Conservation (phyloP, 2,888 invertebrate genomes). For the Dyspetes luteomarginatus region DNA sequence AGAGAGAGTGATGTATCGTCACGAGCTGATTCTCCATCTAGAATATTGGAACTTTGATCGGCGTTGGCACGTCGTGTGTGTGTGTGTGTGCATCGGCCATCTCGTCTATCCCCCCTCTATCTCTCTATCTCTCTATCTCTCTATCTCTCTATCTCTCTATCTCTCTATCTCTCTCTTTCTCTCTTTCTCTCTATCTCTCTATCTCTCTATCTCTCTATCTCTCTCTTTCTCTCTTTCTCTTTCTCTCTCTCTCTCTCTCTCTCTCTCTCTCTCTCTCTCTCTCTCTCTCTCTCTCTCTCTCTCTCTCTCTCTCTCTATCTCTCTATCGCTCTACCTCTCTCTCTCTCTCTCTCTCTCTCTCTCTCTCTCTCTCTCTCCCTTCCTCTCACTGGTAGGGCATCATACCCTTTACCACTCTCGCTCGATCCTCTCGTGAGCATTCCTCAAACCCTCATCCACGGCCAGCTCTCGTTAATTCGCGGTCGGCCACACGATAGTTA, state of each 20-base stretch:
- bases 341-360: too few species aligned
- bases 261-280: conserved; percentile 7
- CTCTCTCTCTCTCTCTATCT: conserved; percentile 7
- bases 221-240: too few species aligned
- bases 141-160: conserved; percentile 20
- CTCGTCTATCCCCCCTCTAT: conserved; percentile 19
- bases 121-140: conserved; percentile 1
- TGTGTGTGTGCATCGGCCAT: too few species aligned
- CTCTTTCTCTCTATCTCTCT: conserved; percentile 13
- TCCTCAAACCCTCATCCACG: neutral
- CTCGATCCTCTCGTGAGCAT: conserved; percentile 9
- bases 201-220: conserved; percentile 3
- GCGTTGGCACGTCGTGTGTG: conserved; percentile 37
- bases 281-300: too few species aligned
- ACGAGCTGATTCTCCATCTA: conserved; percentile 52
- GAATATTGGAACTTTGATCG: conserved; percentile 56
- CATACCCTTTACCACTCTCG: neutral
- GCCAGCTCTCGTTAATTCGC: conserved; percentile 36
- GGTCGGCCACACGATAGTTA: conserved; percentile 47
- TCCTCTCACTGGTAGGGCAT: neutral
- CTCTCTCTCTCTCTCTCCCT: neutral
- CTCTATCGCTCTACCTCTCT: too few species aligned
- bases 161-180: conserved; percentile 4
- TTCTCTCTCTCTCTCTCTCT: conserved; percentile 9
- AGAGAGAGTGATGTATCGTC: conserved; percentile 51